Evolutionary conservation across 92 coral and sea anemone genomes (phyloP).

Genomic region (Porites rus): DNA sequence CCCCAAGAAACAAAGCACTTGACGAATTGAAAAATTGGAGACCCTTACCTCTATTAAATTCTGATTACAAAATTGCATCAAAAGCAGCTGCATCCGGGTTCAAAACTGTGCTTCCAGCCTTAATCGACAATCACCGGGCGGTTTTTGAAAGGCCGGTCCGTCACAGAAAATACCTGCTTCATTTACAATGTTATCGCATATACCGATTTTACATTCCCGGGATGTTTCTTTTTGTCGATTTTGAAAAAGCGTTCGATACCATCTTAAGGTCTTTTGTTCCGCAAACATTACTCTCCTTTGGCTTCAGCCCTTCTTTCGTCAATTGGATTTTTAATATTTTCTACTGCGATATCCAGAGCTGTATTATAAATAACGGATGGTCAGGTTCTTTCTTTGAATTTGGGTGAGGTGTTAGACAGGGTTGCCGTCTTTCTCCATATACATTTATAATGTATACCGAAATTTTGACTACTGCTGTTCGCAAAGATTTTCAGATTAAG

Average conservation of each 20-base stretch:
- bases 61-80: no score
- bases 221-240: no score
- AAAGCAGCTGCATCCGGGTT: background rate
- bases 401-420: no score
- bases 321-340: background rate
- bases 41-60: no score
- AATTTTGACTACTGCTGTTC: conserved; percentile 14
- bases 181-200: background rate
- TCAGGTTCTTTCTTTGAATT: background rate
- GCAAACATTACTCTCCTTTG: background rate
- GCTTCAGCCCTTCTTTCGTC: background rate
- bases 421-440: conserved; percentile 31
- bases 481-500: background rate
- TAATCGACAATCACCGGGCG: background rate
- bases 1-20: no score
- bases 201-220: background rate
- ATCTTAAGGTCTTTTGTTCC: background rate
- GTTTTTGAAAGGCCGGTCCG: conserved; percentile 1
- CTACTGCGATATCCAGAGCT: background rate
- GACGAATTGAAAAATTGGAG: no score
- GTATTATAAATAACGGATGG: conserved; percentile 8
- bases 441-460: background rate
- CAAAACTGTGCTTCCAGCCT: background rate
- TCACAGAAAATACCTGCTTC: background rate
- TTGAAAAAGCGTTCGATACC: background rate